Evolutionary conservation across 2,113 vertebrate species (phyloP).

Genomic region (Eurystomus gularis): DNA sequence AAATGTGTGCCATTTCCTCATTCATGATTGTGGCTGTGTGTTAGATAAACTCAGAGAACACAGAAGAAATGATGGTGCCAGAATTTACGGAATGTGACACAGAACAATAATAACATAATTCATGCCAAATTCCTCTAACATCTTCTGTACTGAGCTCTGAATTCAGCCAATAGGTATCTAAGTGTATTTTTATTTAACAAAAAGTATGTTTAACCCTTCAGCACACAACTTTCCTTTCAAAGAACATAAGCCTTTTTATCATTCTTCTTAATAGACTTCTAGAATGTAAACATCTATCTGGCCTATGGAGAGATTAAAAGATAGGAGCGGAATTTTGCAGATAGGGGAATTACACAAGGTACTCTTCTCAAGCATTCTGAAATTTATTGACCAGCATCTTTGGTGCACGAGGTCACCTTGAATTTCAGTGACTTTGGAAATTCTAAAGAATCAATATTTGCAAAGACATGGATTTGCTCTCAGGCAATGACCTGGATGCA

Average conservation of each 20-base stretch:
- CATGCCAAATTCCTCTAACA: neutral
- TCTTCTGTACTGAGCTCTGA: neutral
- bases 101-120: neutral
- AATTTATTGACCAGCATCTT: neutral
- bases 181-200: neutral
- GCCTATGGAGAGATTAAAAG: neutral
- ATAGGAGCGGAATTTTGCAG: neutral
- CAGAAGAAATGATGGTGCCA: neutral
- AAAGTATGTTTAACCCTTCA: neutral
- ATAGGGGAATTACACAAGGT: neutral
- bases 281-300: neutral
- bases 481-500: neutral
- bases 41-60: neutral
- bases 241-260: neutral
- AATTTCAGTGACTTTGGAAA: conserved; percentile 2
- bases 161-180: neutral
- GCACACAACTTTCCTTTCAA: neutral
- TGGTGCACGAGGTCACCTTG: neutral
- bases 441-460: conserved; percentile 9
- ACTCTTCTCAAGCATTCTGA: neutral
- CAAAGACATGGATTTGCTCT: conserved; percentile 1
- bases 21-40: neutral
- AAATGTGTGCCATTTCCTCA: neutral
- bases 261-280: neutral
- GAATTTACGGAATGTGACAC: neutral